Evolutionary conservation across 2,797 vertebrate genomes (phyloP).

Genomic region (Gastrophryne carolinensis): DNA sequence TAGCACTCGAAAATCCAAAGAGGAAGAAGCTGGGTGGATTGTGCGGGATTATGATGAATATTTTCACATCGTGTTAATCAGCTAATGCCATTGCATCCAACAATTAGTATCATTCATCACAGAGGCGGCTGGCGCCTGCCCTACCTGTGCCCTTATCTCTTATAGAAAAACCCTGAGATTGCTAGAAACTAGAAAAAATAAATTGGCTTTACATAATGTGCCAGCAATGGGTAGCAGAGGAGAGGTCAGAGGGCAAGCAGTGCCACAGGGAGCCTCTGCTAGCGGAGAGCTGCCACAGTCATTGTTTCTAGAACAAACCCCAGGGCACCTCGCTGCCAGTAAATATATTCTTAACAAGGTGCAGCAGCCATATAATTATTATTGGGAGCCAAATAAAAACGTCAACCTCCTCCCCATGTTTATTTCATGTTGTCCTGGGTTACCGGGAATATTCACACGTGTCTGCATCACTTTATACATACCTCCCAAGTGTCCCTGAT

Average conservation of each 20-base stretch:
- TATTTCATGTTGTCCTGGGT: not conserved
- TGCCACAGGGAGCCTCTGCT: not conserved
- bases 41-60: constrained; percentile 13
- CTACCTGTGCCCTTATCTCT: not conserved
- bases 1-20: not conserved
- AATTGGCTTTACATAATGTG: not conserved
- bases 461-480: not conserved
- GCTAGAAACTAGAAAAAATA: not conserved
- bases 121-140: too few species aligned
- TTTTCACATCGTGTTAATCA: constrained; percentile 8
- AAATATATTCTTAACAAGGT: not conserved
- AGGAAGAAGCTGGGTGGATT: not conserved
- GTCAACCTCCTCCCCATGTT: not conserved
- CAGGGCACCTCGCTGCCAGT: not conserved
- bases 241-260: not conserved
- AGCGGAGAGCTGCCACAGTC: too few species aligned
- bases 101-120: not conserved
- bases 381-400: not conserved
- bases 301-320: not conserved
- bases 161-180: not conserved
- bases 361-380: not conserved
- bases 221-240: not conserved
- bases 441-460: not conserved
- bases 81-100: constrained; percentile 32
- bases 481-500: too few species aligned